Evolutionary conservation across 37 sponge, comb jelly and placozoan species (phyloP).

Genomic region (Beroe ovata): DNA sequence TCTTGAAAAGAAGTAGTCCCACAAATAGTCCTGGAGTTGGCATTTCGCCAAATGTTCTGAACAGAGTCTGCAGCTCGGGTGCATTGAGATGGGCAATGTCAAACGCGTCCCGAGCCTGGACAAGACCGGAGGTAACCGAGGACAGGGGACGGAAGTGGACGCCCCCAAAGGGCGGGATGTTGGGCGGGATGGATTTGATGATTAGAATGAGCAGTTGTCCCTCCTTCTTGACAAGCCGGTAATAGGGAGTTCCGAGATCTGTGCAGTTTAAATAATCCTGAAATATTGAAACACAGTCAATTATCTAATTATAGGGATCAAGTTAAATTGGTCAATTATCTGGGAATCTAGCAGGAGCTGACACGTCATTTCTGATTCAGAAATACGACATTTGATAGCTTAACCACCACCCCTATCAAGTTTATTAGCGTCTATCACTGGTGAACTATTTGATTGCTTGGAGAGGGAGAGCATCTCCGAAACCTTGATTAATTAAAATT

Average conservation of each 20-base stretch:
- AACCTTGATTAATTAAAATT: too few species aligned
- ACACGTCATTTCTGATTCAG: too few species aligned
- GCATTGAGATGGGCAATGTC: conserved; percentile 60
- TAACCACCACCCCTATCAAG: too few species aligned
- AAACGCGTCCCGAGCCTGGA: conserved; percentile 42
- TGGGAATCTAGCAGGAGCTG: too few species aligned
- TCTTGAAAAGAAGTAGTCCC: conserved; percentile 49
- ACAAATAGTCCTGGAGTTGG: conserved; percentile 36
- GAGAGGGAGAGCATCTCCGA: too few species aligned
- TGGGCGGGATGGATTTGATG: neutral
- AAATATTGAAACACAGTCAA: too few species aligned
- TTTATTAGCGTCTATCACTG: too few species aligned
- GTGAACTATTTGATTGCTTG: too few species aligned
- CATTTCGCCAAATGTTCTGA: neutral
- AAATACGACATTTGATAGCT: too few species aligned
- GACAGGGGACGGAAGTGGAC: conserved; percentile 19
- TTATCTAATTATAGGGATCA: too few species aligned
- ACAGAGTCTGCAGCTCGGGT: conserved; percentile 53
- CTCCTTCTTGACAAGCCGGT: conserved; percentile 34
- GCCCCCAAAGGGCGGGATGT: conserved; percentile 14
- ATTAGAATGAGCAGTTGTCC: conserved; percentile 51
- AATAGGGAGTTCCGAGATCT: conserved; percentile 32
- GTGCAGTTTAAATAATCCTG: conserved; percentile 22
- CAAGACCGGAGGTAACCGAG: conserved; percentile 1
- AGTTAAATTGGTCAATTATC: too few species aligned